Percentiles rank a stretch among this genome's conserved stretches.
These are phyloP conservation scores for Zosterops japonicus DNA, from an alignment of 2,113 vertebrate species.

Conservation along the genomic window DNA sequence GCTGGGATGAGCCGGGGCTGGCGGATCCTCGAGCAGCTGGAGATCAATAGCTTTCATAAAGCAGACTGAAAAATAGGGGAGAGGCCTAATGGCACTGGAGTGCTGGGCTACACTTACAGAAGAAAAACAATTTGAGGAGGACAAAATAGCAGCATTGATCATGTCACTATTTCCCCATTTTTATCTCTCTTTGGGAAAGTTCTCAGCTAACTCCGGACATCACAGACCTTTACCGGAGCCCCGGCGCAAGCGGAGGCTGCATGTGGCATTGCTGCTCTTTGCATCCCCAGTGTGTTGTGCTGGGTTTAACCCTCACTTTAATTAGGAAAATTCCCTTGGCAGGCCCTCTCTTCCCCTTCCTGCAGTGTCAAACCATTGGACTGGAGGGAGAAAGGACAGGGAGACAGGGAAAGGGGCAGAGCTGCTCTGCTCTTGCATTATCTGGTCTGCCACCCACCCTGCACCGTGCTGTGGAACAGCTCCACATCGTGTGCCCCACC, in stretches of 20 bases:
- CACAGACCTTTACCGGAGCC: not conserved
- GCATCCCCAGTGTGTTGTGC: not conserved
- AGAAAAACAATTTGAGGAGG: slow-evolving; percentile 59
- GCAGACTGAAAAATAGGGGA: slow-evolving; percentile 67
- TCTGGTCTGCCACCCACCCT: not conserved
- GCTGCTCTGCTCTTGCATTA: not conserved
- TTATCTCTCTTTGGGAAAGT: not conserved
- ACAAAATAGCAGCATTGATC: slow-evolving; percentile 59
- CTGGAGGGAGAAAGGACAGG: not conserved
- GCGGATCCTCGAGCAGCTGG: slow-evolving; percentile 22
- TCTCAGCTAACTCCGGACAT: not conserved
- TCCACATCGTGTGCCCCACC: not conserved
- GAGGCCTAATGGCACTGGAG: slow-evolving; percentile 43
- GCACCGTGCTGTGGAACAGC: not conserved
- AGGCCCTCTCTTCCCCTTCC: not conserved
- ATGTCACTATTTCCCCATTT: not conserved
- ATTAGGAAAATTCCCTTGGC: not conserved
- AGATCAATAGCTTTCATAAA: slow-evolving; percentile 70
- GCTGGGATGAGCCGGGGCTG: slow-evolving; percentile 24
- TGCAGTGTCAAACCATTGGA: not conserved
- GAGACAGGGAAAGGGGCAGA: not conserved
- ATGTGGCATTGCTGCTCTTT: not conserved
- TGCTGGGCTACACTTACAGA: slow-evolving; percentile 32
- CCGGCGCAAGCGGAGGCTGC: not conserved
- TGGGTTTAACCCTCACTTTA: not conserved